These are phyloP conservation scores for Laspeyria flexula DNA, from an alignment of 2,888 invertebrate genomes.

Conservation along the genomic window DNA sequence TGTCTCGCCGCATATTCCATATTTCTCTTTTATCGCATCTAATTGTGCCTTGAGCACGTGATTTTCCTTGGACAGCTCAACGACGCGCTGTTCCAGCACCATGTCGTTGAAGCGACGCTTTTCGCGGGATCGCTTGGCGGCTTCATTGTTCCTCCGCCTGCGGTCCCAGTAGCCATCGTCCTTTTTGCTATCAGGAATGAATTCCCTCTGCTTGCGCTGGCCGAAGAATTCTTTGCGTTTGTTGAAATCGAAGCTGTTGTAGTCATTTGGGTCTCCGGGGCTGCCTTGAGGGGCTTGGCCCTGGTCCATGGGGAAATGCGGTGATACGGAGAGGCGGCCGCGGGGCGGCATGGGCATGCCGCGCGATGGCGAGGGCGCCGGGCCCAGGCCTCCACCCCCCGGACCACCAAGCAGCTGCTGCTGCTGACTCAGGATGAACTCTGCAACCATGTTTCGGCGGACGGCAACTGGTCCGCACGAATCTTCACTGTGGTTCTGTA, in stretches of 20 bases:
- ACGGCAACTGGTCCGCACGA: conserved; percentile 79
- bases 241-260: conserved; percentile 87
- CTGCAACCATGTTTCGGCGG: conserved; percentile 94
- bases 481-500: conserved; percentile 80
- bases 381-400: conserved; percentile 71
- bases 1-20: conserved; percentile 94
- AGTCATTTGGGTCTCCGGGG: conserved; percentile 66
- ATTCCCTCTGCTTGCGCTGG: conserved; percentile 97
- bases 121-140: conserved; percentile 98
- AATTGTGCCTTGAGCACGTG: conserved; percentile 97
- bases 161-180: conserved; percentile 99
- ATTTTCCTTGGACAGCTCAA: conserved; percentile 98
- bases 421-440: conserved; percentile 92
- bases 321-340: conserved; percentile 74
- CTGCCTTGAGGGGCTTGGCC: conserved; percentile 60
- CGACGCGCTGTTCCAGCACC: conserved; percentile 97
- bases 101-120: conserved; percentile 98
- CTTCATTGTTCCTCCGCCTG: conserved; percentile 97
- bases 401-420: conserved; percentile 80
- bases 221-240: conserved; percentile 94
- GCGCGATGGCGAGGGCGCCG: conserved; percentile 68
- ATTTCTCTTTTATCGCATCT: conserved; percentile 96
- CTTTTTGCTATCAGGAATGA: conserved; percentile 98
- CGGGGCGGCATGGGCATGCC: conserved; percentile 70
- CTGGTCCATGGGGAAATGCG: conserved; percentile 82